These are phyloP conservation scores for Rana temporaria DNA, from an alignment of 2,113 vertebrate genomes.

Conservation along the genomic window DNA sequence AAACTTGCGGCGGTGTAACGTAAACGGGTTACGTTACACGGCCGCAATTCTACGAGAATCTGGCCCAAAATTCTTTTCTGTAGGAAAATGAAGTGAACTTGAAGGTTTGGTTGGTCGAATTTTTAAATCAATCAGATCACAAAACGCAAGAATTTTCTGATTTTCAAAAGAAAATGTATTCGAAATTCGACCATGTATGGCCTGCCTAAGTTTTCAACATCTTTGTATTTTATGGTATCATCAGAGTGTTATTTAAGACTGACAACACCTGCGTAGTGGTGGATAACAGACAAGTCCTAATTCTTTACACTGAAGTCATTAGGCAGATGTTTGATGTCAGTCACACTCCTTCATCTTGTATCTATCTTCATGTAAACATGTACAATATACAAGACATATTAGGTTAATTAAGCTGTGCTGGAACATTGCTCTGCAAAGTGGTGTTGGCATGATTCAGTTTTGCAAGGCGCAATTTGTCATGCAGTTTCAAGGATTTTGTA, in stretches of 20 bases:
- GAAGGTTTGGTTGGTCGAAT: too few relatives aligned
- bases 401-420: conserved; percentile 1
- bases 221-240: conserved; percentile 8
- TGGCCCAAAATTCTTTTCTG: too few relatives aligned
- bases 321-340: conserved; percentile 42
- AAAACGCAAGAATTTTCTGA: too few relatives aligned
- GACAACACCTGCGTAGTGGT: conserved; percentile 25
- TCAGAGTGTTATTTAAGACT: neutral
- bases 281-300: conserved; percentile 6
- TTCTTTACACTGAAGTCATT: conserved; percentile 16
- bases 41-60: too few relatives aligned
- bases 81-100: too few relatives aligned
- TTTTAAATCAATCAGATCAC: too few relatives aligned
- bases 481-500: conserved; percentile 43
- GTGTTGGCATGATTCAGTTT: conserved; percentile 31
- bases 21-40: too few relatives aligned
- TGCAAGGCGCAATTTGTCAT: conserved; percentile 29
- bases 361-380: conserved; percentile 22
- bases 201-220: neutral
- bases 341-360: conserved; percentile 10
- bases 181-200: too few relatives aligned
- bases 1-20: too few relatives aligned
- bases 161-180: too few relatives aligned
- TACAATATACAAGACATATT: neutral
- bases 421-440: conserved; percentile 10